Base-by-base conservation (phyloP, 2,888 invertebrate species). In the Tipula unca region DNA sequence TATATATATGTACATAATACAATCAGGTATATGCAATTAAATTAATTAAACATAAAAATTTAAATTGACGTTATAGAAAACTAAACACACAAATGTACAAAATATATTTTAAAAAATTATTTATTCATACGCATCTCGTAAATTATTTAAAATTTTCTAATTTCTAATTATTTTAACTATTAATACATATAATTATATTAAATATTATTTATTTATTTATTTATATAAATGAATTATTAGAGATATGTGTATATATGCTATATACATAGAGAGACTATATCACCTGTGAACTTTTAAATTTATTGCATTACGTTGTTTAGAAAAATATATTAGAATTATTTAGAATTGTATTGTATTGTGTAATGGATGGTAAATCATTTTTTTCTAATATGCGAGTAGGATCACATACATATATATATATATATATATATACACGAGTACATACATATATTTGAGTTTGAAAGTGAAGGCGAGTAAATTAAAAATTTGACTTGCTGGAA, bases 61-160 rank as follows among this genome's bases (percentile, higher is more conserved):
- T 69, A 10, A 69, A 69, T 69, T 69, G 69, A 69, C 69, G 69
- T 69, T 69, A n/a, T n/a, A 69, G 69, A 10, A 69, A 69, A 69
- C 69, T 69, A 69, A 69, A 69, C 69, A 69, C 69, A 69, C 20
- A 69, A 10, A 10, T 69, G 10, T 10, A 69, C 25, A 69, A 69
- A 10, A 10, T 69, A 25, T 10, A 69, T 69, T 25, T 25, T 69
- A 25, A 69, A 69, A 69, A 69, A 69, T 25, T 69, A 69, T 69
- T 69, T 69, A 69, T 69, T 69, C 25, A 69, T 69, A 20, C 69
- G 69, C 20, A 69, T 69, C n/a, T n/a, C n/a, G 25, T 69, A 69
- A 69, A 69, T 69, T 69, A 69, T 69, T 69, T 69, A 25, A 69
- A 69, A 69, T 69, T 69, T 69, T 69, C 69, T 69, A 69, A 69